Conservation (phyloP, 2,888 invertebrate genomes). For the Toxonevra muliebris region DNA sequence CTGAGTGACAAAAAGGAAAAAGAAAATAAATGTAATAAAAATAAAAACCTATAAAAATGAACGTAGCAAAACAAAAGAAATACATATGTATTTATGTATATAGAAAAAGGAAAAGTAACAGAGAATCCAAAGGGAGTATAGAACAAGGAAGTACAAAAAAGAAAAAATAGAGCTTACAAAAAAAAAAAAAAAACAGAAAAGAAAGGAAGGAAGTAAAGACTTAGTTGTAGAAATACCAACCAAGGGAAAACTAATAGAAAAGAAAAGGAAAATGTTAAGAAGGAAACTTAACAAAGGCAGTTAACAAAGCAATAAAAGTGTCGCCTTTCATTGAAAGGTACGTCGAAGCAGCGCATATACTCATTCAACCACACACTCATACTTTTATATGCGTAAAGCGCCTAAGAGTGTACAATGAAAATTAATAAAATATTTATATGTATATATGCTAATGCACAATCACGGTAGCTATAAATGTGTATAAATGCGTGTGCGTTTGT, state of each 20-base stretch:
- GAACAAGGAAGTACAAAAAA: slow-evolving; percentile 12
- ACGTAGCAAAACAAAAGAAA: slow-evolving; percentile 27
- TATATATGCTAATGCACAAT: slow-evolving; percentile 1
- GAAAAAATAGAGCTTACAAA: neutral
- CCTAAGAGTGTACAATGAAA: slow-evolving; percentile 30
- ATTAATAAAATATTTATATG: slow-evolving; percentile 35
- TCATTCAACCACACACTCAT: too few relatives aligned
- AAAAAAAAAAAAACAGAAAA: neutral
- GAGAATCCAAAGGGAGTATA: neutral
- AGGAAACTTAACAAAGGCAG: slow-evolving; percentile 41
- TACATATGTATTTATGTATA: neutral
- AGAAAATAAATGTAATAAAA: neutral
- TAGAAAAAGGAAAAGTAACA: neutral
- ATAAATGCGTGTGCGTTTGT: slow-evolving; percentile 12
- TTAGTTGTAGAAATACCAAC: slow-evolving; percentile 42
- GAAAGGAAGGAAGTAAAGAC: slow-evolving; percentile 33
- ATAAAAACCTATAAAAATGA: slow-evolving; percentile 10
- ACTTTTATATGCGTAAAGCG: slow-evolving; percentile 1
- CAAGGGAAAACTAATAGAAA: slow-evolving; percentile 44
- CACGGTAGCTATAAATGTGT: slow-evolving; percentile 8
- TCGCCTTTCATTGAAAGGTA: slow-evolving; percentile 48
- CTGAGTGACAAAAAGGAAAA: neutral
- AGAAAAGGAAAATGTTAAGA: slow-evolving; percentile 34
- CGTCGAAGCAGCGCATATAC: neutral
- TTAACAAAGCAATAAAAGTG: slow-evolving; percentile 61